Percentiles rank a stretch among this genome's conserved stretches.
phyloP scores from a whole-genome alignment of 2,888 invertebrate species.

The Neoitamus cyanurus region DNA sequence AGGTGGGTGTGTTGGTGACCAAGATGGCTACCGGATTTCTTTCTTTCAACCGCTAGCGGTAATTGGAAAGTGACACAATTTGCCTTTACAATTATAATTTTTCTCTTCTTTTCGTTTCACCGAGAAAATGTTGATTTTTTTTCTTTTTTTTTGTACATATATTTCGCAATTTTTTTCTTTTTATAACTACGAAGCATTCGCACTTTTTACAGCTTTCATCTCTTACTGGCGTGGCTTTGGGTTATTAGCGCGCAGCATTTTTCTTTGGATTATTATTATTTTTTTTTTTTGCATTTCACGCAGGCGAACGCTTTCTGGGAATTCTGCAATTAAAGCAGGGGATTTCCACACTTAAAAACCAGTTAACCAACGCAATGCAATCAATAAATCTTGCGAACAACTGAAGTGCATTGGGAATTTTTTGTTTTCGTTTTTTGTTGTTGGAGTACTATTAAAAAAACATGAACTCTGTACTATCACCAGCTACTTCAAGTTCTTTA shows the following conservation, averaged over 20 bases:
- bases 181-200: not conserved
- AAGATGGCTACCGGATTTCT: not conserved
- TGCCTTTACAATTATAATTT: not conserved
- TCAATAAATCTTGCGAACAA: not conserved
- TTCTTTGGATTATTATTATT: not conserved
- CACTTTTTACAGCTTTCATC: not conserved
- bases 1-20: not conserved
- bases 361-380: not conserved
- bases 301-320: not conserved
- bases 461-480: too few species aligned
- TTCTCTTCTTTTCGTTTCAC: not conserved
- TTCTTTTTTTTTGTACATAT: not conserved
- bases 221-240: not conserved
- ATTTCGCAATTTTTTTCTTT: not conserved
- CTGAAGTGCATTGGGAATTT: not conserved
- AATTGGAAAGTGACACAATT: slow-evolving; percentile 1
- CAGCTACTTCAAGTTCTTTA: too few species aligned
- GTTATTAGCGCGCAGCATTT: not conserved
- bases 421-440: too few species aligned
- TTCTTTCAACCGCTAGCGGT: not conserved
- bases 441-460: too few species aligned
- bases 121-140: not conserved
- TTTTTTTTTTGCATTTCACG: not conserved
- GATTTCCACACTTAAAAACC: not conserved
- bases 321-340: not conserved